Evolutionary conservation across 92 coral and sea anemone genomes (phyloP), one percentile per base, ranked within the genome.

Genomic region (Actinostola sp.): DNA sequence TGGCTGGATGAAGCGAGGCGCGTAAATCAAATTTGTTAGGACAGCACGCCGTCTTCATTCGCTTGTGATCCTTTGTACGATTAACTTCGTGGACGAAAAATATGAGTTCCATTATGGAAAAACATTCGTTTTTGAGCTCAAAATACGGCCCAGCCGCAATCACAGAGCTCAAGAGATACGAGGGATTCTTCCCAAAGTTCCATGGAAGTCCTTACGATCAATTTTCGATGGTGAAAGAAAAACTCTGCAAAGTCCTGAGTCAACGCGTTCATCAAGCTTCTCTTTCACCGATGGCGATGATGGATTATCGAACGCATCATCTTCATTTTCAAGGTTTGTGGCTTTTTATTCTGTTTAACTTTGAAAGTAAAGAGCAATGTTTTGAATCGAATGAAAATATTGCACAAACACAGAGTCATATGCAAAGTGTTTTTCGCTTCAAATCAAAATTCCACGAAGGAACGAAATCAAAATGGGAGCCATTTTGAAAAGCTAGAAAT

Each of bases 11-110:
- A 38, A 63, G 82, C 73, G 81, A 82, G 92, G 97, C 97, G 98
- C 97, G 98, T 86, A 91, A 91, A 89, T 91, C 97, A 91, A 91
- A 91, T 77, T 85, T 88, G 73, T 85, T 71, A 63, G 82, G 48
- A 32, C 82, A 55, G 92, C 90, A 80, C 97, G 89, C 60, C 77
- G 46, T 76, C 85, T 71, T 69, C 89, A 90, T 79, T 91, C 77
- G 73, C 57, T 66, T 81, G 76, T 82, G 97, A 88, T 91, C 82
- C 71, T 87, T 83, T 84, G 92, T 88, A 83, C 92, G 92, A 91
- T 74, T 74, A 75, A 76, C 86, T 74, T 72, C 74, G 82, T 78
- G 75, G 45, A 20, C 10, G 23, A 35, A 84, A 88, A 11, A 32
- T n/a, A 91, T 90, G 89, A 81, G 87, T 61, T 91, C 89, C 50